These are phyloP conservation scores for Ormyrus pomaceus DNA, from an alignment of 2,888 invertebrate species.

Conservation along the genomic window DNA sequence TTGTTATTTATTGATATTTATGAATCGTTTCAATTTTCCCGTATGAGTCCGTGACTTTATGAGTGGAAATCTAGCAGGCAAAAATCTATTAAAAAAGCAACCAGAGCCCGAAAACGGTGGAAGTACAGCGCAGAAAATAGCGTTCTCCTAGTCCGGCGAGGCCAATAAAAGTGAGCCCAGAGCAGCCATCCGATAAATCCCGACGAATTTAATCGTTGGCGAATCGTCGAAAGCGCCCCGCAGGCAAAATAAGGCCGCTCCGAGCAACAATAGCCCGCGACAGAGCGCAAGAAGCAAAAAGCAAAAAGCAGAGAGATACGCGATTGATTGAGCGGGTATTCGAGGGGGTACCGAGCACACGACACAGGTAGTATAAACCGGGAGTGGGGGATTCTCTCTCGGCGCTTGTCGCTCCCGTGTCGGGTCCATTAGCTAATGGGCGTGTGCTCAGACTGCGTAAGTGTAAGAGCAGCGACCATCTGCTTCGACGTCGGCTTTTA, in stretches of 20 bases:
- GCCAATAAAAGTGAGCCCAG: neutral
- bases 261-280: no score
- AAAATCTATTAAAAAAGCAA: no score
- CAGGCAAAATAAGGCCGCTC: no score
- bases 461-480: conserved; percentile 64
- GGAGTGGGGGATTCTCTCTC: conserved; percentile 5
- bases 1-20: neutral
- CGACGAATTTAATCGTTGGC: no score
- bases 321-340: conserved; percentile 32
- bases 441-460: conserved; percentile 31
- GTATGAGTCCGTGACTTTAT: no score
- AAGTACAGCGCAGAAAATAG: neutral
- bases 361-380: conserved; percentile 14
- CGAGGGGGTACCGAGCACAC: neutral
- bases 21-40: no score
- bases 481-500: conserved; percentile 70
- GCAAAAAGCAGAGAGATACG: neutral
- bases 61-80: no score
- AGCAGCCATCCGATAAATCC: neutral
- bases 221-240: no score
- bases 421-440: conserved; percentile 74
- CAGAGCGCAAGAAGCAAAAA: neutral
- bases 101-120: no score
- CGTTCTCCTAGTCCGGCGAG: neutral
- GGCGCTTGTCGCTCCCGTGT: conserved; percentile 63